Evolutionary conservation across 2,888 invertebrate species (phyloP).

Genomic region (Eristalis intricaria): DNA sequence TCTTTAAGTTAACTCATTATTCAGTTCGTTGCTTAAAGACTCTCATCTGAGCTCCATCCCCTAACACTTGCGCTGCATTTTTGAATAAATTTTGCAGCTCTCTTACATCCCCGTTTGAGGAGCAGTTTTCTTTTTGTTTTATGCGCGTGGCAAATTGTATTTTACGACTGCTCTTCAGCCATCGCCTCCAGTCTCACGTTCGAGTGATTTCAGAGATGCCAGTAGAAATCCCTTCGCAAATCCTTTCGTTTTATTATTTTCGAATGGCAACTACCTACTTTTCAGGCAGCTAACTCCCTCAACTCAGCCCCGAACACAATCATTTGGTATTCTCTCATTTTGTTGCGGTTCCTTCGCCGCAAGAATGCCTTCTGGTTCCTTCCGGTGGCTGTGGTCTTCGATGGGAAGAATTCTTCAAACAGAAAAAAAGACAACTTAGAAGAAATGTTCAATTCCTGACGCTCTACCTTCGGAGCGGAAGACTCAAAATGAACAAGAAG

Average conservation of each 20-base stretch:
- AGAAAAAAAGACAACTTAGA: neutral
- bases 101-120: neutral
- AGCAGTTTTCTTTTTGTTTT: neutral
- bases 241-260: conserved; percentile 23
- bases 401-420: neutral
- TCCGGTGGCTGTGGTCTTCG: neutral
- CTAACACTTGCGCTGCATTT: neutral
- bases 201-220: neutral
- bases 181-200: neutral
- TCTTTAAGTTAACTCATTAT: neutral
- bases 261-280: conserved; percentile 11
- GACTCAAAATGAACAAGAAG: neutral
- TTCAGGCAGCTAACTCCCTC: neutral
- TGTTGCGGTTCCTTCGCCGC: conserved; percentile 52
- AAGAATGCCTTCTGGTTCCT: conserved; percentile 17
- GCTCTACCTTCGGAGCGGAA: conserved; percentile 19
- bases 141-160: conserved; percentile 33
- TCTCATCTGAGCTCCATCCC: neutral
- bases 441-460: conserved; percentile 59
- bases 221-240: conserved; percentile 50
- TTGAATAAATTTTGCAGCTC: conserved; percentile 26
- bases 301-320: conserved; percentile 8
- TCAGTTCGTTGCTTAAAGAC: neutral
- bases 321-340: conserved; percentile 45
- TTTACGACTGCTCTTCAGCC: conserved; percentile 36